phyloP scores from a whole-genome alignment of 2,797 vertebrate species.

The Poecilia wingei region DNA sequence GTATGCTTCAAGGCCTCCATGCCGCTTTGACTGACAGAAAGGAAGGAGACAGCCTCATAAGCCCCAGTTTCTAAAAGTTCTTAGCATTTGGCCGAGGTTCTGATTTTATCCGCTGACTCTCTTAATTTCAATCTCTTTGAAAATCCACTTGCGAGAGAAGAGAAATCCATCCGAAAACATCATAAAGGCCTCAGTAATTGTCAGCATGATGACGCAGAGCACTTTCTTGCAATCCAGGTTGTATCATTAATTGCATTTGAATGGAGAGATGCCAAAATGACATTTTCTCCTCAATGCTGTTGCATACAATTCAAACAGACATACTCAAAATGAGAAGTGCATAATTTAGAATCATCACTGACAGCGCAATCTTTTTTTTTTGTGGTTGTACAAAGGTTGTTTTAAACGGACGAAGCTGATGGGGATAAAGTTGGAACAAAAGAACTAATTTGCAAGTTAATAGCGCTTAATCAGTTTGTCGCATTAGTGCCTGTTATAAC shows the following conservation, averaged over 20 bases:
- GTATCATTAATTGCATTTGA: constrained; percentile 34
- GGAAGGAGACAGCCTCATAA: neutral
- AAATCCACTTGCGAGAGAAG: constrained; percentile 24
- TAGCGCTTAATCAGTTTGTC: constrained; percentile 73
- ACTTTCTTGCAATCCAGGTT: constrained; percentile 27
- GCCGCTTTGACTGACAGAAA: neutral
- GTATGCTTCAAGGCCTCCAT: neutral
- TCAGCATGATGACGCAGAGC: constrained; percentile 20
- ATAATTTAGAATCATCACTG: constrained; percentile 48
- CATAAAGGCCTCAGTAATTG: constrained; percentile 28
- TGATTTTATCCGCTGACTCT: constrained; percentile 22
- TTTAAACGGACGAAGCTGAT: constrained; percentile 62
- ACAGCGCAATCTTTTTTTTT: constrained; percentile 24
- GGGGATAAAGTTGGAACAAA: constrained; percentile 72
- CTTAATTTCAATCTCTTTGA: constrained; percentile 25
- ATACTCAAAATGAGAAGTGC: constrained; percentile 51
- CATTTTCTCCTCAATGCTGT: constrained; percentile 26
- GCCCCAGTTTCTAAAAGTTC: neutral
- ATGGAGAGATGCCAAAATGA: constrained; percentile 29
- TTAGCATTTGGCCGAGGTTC: neutral
- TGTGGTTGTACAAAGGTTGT: constrained; percentile 52
- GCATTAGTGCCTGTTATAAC: constrained; percentile 68
- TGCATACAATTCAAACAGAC: constrained; percentile 37
- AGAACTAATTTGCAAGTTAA: constrained; percentile 76
- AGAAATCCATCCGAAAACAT: constrained; percentile 27